Conservation (phyloP, 2,113 vertebrate species). For the Neolamprologus fasciatus region DNA sequence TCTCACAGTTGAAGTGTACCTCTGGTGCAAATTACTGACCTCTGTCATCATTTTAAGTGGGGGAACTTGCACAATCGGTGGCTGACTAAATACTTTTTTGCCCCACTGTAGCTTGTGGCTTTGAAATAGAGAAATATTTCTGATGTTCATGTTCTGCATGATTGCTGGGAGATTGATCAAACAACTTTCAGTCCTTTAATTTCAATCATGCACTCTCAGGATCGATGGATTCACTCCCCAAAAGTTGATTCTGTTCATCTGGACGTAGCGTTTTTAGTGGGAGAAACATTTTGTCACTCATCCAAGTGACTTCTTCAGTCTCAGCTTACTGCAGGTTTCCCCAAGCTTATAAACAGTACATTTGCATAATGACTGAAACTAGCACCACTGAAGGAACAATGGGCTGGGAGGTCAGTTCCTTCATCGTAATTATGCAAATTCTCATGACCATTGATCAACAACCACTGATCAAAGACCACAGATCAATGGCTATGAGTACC, state of each 20-base stretch:
- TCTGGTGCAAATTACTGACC: no score
- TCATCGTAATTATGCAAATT: neutral
- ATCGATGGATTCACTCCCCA: neutral
- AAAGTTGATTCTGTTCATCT: neutral
- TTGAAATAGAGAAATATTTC: neutral
- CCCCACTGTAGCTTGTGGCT: neutral
- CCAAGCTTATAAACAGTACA: accelerated
- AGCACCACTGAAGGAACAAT: neutral
- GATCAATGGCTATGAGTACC: neutral
- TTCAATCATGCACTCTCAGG: neutral
- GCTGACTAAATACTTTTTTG: no score
- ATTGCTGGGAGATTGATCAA: neutral
- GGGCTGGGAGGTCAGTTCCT: neutral
- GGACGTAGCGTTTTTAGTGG: accelerated
- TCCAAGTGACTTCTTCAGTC: accelerated
- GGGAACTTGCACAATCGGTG: no score
- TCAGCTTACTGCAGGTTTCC: neutral
- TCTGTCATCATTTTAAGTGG: no score
- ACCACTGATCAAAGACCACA: neutral
- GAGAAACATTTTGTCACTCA: accelerated
- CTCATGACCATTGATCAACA: neutral
- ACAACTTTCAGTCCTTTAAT: neutral
- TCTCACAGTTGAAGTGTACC: no score
- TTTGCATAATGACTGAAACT: neutral
- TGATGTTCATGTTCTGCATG: neutral